Conservation (phyloP, 1,140 invertebrate species). For the Drosophila sproati region DNA sequence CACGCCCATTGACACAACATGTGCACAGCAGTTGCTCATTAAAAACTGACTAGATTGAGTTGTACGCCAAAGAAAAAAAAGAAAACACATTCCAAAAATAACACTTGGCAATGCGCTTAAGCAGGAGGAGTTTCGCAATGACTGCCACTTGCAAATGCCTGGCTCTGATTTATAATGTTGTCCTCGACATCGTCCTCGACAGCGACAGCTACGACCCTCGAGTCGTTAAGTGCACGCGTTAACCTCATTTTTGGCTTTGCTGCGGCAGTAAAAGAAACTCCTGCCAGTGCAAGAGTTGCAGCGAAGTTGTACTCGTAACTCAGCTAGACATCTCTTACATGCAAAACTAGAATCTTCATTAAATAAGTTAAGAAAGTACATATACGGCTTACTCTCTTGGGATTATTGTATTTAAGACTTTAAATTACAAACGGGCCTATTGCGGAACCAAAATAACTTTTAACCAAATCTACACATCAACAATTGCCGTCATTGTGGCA, state of each 20-base stretch:
- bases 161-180: conserved; percentile 80
- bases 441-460: neutral
- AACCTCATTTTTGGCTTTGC: conserved; percentile 69
- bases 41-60: conserved; percentile 80
- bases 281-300: conserved; percentile 43
- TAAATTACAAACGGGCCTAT: no score
- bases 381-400: neutral
- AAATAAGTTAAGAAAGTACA: neutral
- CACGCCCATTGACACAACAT: conserved; percentile 26
- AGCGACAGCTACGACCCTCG: conserved; percentile 58
- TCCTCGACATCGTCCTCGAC: conserved; percentile 66
- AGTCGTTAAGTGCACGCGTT: conserved; percentile 81
- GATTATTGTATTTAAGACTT: no score
- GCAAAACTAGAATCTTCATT: conserved; percentile 10
- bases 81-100: conserved; percentile 47
- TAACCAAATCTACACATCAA: conserved; percentile 48
- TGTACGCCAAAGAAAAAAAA: conserved; percentile 57
- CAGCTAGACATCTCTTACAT: conserved; percentile 38
- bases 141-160: conserved; percentile 81
- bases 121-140: conserved; percentile 37
- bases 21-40: conserved; percentile 69
- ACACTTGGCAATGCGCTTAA: conserved; percentile 57
- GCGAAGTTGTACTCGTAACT: conserved; percentile 39
- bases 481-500: conserved; percentile 31
- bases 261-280: conserved; percentile 51